Conservation (phyloP, 2,113 vertebrate species). For the Isurus oxyrinchus region DNA sequence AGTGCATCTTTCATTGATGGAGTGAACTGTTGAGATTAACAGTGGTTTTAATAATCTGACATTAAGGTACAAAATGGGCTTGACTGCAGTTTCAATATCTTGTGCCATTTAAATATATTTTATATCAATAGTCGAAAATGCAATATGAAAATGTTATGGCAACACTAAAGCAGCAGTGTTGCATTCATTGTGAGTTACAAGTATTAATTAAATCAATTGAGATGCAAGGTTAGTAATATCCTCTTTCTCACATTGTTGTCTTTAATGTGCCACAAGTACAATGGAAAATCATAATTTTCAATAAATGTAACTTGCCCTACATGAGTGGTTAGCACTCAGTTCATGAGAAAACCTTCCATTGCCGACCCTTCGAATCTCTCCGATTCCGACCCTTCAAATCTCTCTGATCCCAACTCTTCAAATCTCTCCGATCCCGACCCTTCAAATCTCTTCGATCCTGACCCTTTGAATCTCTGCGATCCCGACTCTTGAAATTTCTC, state of each 20-base stretch:
- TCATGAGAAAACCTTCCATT: not conserved
- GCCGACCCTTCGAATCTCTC: not conserved
- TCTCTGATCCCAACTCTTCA: not conserved
- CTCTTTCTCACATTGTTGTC: not conserved
- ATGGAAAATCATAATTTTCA: not conserved
- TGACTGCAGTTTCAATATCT: not conserved
- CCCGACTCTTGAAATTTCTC: not conserved
- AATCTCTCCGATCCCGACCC: not conserved
- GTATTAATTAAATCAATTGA: not conserved
- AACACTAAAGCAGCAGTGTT: conserved; percentile 9
- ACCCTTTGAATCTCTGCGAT: not conserved
- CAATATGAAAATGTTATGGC: not conserved
- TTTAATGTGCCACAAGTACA: not conserved
- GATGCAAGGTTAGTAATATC: not conserved
- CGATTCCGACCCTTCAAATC: not conserved
- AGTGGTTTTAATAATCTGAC: not conserved
- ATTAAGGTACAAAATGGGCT: not conserved
- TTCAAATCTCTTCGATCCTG: not conserved
- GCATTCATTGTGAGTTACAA: not conserved
- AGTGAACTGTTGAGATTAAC: not conserved
- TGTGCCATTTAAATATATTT: not conserved
- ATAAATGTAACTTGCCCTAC: not conserved
- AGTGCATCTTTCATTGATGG: not conserved
- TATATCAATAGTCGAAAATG: not conserved
- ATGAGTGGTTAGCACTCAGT: not conserved